Conservation (phyloP, 2,888 invertebrate species). For the Drymonia ruficornis region DNA sequence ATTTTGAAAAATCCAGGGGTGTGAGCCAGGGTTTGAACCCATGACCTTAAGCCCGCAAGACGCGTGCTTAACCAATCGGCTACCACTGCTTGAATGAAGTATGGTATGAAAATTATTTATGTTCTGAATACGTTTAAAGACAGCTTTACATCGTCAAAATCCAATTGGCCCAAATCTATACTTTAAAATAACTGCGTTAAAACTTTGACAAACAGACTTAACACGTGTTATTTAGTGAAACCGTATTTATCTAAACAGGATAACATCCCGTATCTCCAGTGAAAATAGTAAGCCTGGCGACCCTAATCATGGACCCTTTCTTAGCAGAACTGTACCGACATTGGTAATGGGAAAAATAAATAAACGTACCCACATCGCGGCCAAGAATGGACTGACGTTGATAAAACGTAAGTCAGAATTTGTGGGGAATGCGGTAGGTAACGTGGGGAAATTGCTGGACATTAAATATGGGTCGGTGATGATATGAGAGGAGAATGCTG, state of each 20-base stretch:
- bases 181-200: too few species aligned
- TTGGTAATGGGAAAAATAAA: slow-evolving; percentile 36
- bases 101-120: too few species aligned
- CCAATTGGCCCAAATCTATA: too few species aligned
- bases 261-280: neutral
- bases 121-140: too few species aligned
- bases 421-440: slow-evolving; percentile 1
- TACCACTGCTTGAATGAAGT: too few species aligned
- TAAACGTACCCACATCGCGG: slow-evolving; percentile 27
- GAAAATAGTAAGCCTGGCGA: neutral
- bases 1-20: too few species aligned
- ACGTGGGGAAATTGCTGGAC: slow-evolving; percentile 2
- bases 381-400: slow-evolving; percentile 28
- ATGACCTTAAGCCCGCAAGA: too few species aligned
- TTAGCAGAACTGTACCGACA: slow-evolving; percentile 13
- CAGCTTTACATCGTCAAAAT: too few species aligned
- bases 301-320: slow-evolving; percentile 32
- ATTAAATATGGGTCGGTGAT: slow-evolving; percentile 1
- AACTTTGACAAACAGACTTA: neutral
- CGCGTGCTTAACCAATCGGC: too few species aligned
- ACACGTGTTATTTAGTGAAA: too few species aligned
- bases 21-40: too few species aligned
- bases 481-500: neutral
- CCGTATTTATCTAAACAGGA: neutral
- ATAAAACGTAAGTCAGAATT: slow-evolving; percentile 19